Conservation (phyloP, 2,797 vertebrate species). For the Cossypha heuglini region DNA sequence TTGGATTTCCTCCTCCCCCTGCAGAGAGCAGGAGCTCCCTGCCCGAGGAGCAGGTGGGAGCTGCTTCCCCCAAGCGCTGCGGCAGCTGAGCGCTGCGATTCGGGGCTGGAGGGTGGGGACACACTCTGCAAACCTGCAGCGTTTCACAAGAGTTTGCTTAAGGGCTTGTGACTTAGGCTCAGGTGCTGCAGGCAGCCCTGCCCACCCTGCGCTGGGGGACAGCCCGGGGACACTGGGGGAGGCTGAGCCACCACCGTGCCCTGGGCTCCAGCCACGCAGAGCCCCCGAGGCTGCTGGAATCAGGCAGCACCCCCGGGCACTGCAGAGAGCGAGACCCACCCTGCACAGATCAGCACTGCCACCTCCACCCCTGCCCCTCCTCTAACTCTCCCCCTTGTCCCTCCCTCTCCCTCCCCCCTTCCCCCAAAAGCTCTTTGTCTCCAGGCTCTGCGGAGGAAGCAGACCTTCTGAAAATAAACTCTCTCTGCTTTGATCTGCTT, state of each 20-base stretch:
- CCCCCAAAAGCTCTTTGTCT: conserved; percentile 57
- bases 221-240: background rate
- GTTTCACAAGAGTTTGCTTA: conserved; percentile 51
- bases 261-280: accelerated
- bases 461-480: conserved; percentile 74
- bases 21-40: accelerated
- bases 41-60: background rate
- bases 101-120: background rate
- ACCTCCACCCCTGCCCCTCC: background rate
- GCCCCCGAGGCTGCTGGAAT: accelerated
- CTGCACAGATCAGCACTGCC: background rate
- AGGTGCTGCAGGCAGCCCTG: background rate
- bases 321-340: accelerated
- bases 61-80: background rate
- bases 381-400: background rate
- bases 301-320: background rate
- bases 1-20: conserved; percentile 17
- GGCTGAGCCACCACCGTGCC: background rate
- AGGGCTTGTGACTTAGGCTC: conserved; percentile 30
- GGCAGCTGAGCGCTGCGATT: background rate
- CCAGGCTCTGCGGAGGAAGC: conserved; percentile 46
- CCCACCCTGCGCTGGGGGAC: background rate
- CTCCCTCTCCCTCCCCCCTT: background rate
- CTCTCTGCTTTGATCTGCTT: conserved; percentile 77
- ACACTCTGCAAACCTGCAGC: background rate